Base-by-base conservation (phyloP, 2,113 vertebrate genomes). In the Lipotes vexillifer region DNA sequence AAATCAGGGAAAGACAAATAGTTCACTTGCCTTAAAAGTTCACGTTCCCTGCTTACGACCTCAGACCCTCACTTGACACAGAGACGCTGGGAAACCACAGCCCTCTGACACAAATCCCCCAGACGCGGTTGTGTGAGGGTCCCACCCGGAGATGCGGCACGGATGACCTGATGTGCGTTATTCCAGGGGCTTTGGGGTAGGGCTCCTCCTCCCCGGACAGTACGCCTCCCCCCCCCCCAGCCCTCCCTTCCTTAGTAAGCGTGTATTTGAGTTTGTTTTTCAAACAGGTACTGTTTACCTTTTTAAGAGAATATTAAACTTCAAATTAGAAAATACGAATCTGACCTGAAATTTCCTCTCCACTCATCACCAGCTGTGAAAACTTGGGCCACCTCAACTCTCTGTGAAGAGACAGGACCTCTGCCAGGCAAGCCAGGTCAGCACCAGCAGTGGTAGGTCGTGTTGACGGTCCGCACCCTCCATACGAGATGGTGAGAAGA, bases 271-370 rank as follows among this genome's bases (percentile, higher is more conserved):
- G 33, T 88, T 74, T 63, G 14, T 27, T 31, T 33, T 74, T 63
- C 55, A 27, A 38, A 27, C 44, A 90, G 8, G 3, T n/a, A 68
- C 29, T 82, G 6, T 21, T 89, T 88, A 31, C 2, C 10, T 68
- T 88, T 92, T 80, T 25, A 44, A 14, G 29, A 75, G 36, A 86
- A 69, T 41, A 75, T 93, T 27, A 93, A 77, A 46, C 59, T 90
- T 75, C 72, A 65, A 49, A 63, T 44, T 33, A 69, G 21, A 38
- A 90, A 84, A 82, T 57, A 81, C 0, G 90, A 82, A 65, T 77
- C 15, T 49, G 33, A 93, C 27, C 18, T 41, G 6, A 36, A 36
- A 59, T 78, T 46, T 88, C 88, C 75, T 23, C 46, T 92, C n/a
- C 15, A 18, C 25, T 83, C 55, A 84, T 46, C 25, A 74, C 25